Evolutionary conservation across 2,888 invertebrate species (phyloP).

Genomic region (Eutolmus rufibarbis): DNA sequence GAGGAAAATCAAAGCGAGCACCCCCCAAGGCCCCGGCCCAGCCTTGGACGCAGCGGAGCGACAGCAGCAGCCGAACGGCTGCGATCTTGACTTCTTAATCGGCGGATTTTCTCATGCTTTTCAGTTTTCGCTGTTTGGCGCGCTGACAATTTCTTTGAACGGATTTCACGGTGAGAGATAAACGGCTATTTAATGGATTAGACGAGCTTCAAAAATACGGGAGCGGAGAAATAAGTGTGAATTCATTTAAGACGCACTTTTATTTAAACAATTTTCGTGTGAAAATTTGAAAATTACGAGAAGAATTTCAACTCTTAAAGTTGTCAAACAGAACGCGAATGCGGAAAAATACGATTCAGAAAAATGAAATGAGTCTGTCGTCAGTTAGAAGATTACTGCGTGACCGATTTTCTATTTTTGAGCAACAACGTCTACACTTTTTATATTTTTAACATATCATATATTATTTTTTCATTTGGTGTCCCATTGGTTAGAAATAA

Average conservation of each 20-base stretch:
- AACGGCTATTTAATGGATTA: background rate
- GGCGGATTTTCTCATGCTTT: background rate
- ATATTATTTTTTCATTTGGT: too few species aligned
- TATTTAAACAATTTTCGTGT: too few species aligned
- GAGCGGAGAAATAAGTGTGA: background rate
- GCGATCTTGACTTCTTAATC: slow-evolving; percentile 22
- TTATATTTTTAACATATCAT: background rate
- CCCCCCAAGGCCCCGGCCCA: background rate
- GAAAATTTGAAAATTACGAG: background rate
- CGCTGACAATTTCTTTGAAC: background rate
- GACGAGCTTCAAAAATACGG: background rate
- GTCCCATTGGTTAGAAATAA: too few species aligned
- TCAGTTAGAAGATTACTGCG: background rate
- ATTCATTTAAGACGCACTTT: background rate
- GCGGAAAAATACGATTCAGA: background rate
- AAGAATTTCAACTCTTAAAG: background rate
- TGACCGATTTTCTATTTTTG: background rate
- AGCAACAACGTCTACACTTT: background rate
- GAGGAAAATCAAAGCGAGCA: slow-evolving; percentile 7
- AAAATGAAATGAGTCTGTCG: background rate
- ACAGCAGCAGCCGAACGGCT: background rate
- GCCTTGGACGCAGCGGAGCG: background rate
- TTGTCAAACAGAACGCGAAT: background rate
- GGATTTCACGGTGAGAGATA: background rate
- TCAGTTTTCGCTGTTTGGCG: background rate